Percentiles rank a stretch among this genome's conserved stretches.
Conservation (phyloP, 1,140 invertebrate species). For the Aphaenogaster floridana region DNA sequence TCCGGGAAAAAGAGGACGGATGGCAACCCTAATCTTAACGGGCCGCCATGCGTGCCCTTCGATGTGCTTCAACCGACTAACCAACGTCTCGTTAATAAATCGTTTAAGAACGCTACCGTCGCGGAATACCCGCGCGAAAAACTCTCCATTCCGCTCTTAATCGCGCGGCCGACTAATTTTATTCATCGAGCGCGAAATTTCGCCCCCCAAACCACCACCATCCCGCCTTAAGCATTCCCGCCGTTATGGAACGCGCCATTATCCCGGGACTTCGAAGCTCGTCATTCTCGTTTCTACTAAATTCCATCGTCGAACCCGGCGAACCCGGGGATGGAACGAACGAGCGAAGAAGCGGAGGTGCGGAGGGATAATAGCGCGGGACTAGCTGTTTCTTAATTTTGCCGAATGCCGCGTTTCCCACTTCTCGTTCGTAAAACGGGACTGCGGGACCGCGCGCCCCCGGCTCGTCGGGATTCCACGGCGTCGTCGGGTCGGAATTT, state of each 20-base stretch:
- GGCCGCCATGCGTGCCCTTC: too few species aligned
- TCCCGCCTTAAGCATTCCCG: constrained; percentile 52
- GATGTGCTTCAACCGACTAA: too few species aligned
- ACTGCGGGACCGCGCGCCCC: neutral
- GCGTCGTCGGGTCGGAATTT: constrained; percentile 55
- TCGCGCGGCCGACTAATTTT: constrained; percentile 52
- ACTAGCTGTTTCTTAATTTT: constrained; percentile 64
- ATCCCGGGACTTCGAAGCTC: constrained; percentile 64
- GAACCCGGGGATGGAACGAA: constrained; percentile 2
- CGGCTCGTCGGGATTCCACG: constrained; percentile 1
- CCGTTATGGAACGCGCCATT: constrained; percentile 61
- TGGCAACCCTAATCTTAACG: too few species aligned
- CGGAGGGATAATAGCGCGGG: constrained; percentile 9
- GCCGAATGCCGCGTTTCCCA: constrained; percentile 27
- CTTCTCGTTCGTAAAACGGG: constrained; percentile 25
- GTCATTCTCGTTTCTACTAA: constrained; percentile 63
- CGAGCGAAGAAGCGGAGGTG: neutral
- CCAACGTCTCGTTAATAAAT: constrained; percentile 26
- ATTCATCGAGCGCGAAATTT: constrained; percentile 53
- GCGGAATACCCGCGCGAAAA: neutral
- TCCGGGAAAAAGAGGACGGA: too few species aligned
- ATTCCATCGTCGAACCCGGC: constrained; percentile 55
- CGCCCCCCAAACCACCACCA: constrained; percentile 27
- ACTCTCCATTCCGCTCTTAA: constrained; percentile 26
- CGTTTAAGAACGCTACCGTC: neutral